Evolutionary conservation across 2,113 vertebrate species (phyloP).

Genomic region (Mustela nigripes): DNA sequence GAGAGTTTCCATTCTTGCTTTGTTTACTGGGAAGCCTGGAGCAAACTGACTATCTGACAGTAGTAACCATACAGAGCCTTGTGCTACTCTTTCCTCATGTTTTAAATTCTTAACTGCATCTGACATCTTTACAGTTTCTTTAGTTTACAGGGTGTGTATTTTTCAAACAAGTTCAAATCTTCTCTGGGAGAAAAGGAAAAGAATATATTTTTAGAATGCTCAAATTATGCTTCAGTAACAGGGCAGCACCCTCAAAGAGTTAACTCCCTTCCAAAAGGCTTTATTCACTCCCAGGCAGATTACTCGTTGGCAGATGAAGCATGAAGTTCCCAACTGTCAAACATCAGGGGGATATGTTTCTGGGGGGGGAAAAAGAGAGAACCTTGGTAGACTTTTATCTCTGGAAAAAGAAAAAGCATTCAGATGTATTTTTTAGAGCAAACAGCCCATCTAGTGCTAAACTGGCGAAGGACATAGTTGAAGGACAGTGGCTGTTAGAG

Average conservation of each 20-base stretch:
- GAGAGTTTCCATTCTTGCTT: not conserved
- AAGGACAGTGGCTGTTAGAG: not conserved
- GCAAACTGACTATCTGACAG: not conserved
- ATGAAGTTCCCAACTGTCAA: not conserved
- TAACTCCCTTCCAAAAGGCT: not conserved
- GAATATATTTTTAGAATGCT: not conserved
- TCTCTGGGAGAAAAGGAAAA: not conserved
- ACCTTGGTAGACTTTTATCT: not conserved
- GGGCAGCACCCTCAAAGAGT: not conserved
- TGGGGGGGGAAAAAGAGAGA: too few species aligned
- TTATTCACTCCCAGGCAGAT: constrained; percentile 55
- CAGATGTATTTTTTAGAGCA: constrained; percentile 1
- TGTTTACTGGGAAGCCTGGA: not conserved
- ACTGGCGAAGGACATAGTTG: not conserved
- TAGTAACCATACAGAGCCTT: not conserved
- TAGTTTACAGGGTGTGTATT: not conserved
- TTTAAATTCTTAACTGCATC: not conserved
- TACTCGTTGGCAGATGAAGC: not conserved
- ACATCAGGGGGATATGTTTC: not conserved
- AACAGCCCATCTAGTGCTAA: not conserved
- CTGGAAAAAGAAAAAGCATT: constrained; percentile 33
- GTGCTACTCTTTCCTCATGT: not conserved
- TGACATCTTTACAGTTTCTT: constrained; percentile 2
- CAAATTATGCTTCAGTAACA: not conserved
- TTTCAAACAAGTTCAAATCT: constrained; percentile 34